These are phyloP conservation scores for Enteromius unitaeniatus DNA, from an alignment of 2,797 vertebrate species.

Conservation along the genomic window DNA sequence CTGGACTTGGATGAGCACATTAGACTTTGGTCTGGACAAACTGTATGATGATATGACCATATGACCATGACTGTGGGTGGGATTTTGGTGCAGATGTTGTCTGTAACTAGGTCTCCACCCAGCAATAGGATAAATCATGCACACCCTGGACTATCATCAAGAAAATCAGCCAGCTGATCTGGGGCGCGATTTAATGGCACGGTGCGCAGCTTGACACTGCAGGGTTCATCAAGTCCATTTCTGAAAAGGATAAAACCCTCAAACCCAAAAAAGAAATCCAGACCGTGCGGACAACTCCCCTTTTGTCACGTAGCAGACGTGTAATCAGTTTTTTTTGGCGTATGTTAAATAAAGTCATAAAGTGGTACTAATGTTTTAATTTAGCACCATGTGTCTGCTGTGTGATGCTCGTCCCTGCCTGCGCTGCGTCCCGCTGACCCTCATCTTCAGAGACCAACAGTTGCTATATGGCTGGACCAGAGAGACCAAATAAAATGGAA, in stretches of 20 bases:
- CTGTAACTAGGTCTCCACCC: constrained; percentile 30
- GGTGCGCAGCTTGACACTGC: constrained; percentile 32
- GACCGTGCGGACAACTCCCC: constrained; percentile 71
- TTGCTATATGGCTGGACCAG: constrained; percentile 62
- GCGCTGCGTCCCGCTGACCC: constrained; percentile 66
- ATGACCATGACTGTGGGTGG: constrained; percentile 34
- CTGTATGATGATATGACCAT: constrained; percentile 28
- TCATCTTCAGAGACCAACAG: constrained; percentile 69
- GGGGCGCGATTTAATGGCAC: constrained; percentile 38
- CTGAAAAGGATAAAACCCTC: constrained; percentile 37
- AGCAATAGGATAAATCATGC: constrained; percentile 25
- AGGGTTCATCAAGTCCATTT: constrained; percentile 54
- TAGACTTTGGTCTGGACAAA: constrained; percentile 27
- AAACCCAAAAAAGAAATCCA: constrained; percentile 59
- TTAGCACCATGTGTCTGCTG: constrained; percentile 78
- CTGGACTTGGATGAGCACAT: neutral
- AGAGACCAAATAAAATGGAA: constrained; percentile 61
- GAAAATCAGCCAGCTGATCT: constrained; percentile 30
- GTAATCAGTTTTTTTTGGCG: constrained; percentile 80
- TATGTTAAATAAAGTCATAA: constrained; percentile 81
- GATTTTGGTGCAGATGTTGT: constrained; percentile 36
- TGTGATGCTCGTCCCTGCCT: constrained; percentile 67
- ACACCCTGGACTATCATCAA: constrained; percentile 39
- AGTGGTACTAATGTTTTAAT: constrained; percentile 85
- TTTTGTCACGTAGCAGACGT: constrained; percentile 75